A percentile compares a stretch with the other conserved stretches of the same genome.
These are phyloP conservation scores for Sarcophilus harrisii DNA, from an alignment of 2,797 vertebrate genomes.

Conservation along the genomic window DNA sequence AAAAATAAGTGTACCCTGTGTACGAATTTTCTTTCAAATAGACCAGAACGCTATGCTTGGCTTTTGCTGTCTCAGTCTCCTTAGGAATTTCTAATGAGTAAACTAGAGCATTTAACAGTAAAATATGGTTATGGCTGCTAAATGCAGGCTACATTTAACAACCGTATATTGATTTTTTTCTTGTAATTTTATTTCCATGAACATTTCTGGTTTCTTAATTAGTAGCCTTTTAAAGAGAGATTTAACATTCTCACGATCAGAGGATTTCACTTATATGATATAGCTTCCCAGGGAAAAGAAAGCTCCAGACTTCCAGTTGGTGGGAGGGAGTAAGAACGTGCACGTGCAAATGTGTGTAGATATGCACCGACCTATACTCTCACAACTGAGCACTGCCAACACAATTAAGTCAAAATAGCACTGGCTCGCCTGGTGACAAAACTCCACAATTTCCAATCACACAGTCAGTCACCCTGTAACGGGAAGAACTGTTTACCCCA, in stretches of 20 bases:
- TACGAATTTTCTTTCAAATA: conserved; percentile 30
- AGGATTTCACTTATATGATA: conserved; percentile 76
- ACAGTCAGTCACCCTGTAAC: conserved; percentile 86
- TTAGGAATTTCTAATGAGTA: conserved; percentile 84
- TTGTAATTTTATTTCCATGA: conserved; percentile 86
- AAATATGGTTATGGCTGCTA: conserved; percentile 86
- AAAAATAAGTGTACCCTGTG: background rate
- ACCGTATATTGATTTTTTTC: conserved; percentile 86
- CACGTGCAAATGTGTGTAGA: fast-evolving
- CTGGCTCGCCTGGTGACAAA: conserved; percentile 83
- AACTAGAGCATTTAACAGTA: conserved; percentile 83
- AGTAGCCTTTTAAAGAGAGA: conserved; percentile 87
- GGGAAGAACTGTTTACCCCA: conserved; percentile 88
- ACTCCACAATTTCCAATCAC: conserved; percentile 85
- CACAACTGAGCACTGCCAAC: conserved; percentile 34
- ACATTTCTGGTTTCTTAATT: conserved; percentile 89
- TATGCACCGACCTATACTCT: conserved; percentile 7
- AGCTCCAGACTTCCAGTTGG: conserved; percentile 51
- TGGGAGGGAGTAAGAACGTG: background rate
- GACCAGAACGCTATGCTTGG: conserved; percentile 68
- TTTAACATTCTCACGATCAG: conserved; percentile 84
- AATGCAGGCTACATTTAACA: conserved; percentile 87
- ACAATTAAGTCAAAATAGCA: conserved; percentile 81
- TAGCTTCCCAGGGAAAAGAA: conserved; percentile 65
- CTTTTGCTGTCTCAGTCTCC: conserved; percentile 84